phyloP scores from a whole-genome alignment of 2,797 vertebrate species.

The Halcyon badia region DNA sequence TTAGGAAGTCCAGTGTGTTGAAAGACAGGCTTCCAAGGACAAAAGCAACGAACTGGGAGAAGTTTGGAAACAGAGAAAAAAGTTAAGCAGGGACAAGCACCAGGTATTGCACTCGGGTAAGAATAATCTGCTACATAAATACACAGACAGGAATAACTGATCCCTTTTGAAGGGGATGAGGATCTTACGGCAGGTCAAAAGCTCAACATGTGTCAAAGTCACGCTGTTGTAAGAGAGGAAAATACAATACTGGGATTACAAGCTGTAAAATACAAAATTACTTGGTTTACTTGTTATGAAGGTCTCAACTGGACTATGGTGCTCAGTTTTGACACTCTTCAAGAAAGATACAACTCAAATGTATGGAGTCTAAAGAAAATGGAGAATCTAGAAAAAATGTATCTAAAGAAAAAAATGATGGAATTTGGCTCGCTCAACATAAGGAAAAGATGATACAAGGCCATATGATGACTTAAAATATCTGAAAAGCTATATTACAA shows the following conservation, averaged over 20 bases:
- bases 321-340: not conserved
- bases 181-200: not conserved
- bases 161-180: not conserved
- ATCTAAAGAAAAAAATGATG: not conserved
- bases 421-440: not conserved
- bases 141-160: not conserved
- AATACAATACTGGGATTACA: not conserved
- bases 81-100: not conserved
- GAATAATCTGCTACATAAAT: not conserved
- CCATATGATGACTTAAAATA: not conserved
- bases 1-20: not conserved
- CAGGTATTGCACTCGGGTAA: not conserved
- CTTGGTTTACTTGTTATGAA: not conserved
- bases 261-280: not conserved
- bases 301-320: not conserved
- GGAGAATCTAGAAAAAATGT: not conserved
- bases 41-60: not conserved
- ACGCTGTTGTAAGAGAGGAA: not conserved
- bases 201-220: not conserved
- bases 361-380: not conserved
- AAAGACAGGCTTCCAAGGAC: not conserved
- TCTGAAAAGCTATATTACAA: not conserved
- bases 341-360: not conserved
- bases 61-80: not conserved
- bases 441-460: not conserved